A percentile compares a stretch with the other conserved stretches of the same genome.
Evolutionary conservation across 2,113 vertebrate species (phyloP).

Genomic region (human): GRCh38 chr2:66278501-66279000

Average conservation of each 20-base stretch:
- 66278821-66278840: background rate
- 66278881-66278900: background rate
- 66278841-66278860: background rate
- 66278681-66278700: background rate
- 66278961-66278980: too few relatives aligned
- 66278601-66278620: background rate
- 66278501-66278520: background rate
- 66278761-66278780: background rate
- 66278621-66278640: background rate
- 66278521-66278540: background rate
- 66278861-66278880: background rate
- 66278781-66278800: background rate
- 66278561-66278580: background rate
- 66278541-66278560: background rate
- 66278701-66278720: background rate
- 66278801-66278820: background rate
- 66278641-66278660: background rate
- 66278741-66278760: background rate
- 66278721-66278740: background rate
- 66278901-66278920: background rate
- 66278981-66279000: background rate
- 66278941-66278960: background rate
- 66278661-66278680: too few relatives aligned
- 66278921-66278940: background rate
- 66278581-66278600: background rate